Conservation (phyloP, 2,113 vertebrate genomes). For the Todiramphus saurophagus region DNA sequence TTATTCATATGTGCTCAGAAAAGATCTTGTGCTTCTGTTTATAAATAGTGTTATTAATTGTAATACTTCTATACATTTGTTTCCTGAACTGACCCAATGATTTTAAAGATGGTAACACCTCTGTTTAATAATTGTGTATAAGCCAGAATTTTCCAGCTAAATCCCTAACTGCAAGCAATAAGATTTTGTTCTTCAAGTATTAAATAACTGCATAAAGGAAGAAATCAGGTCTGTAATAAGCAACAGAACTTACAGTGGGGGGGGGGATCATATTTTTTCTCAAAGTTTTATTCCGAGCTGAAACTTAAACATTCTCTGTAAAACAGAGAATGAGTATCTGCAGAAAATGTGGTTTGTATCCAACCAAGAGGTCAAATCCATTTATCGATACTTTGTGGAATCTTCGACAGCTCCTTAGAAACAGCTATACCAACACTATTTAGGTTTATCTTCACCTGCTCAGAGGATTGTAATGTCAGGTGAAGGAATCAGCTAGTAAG, state of each 20-base stretch:
- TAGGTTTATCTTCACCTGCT: not conserved
- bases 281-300: not conserved
- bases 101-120: not conserved
- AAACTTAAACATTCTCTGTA: not conserved
- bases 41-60: not conserved
- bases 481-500: not conserved
- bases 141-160: constrained; percentile 1
- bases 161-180: not conserved
- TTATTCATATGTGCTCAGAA: not conserved
- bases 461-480: not conserved
- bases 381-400: not conserved
- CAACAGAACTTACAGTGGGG: not conserved
- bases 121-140: not conserved
- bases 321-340: not conserved
- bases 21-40: not conserved
- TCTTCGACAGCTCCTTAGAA: not conserved
- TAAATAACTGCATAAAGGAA: not conserved
- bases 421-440: not conserved
- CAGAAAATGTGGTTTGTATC: not conserved
- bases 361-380: not conserved
- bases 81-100: not conserved
- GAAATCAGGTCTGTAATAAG: not conserved
- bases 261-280: not conserved
- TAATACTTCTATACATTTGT: not conserved
- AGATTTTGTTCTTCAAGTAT: not conserved